phyloP scores from a whole-genome alignment of 1,140 invertebrate genomes.

The Drosophila ironensis region DNA sequence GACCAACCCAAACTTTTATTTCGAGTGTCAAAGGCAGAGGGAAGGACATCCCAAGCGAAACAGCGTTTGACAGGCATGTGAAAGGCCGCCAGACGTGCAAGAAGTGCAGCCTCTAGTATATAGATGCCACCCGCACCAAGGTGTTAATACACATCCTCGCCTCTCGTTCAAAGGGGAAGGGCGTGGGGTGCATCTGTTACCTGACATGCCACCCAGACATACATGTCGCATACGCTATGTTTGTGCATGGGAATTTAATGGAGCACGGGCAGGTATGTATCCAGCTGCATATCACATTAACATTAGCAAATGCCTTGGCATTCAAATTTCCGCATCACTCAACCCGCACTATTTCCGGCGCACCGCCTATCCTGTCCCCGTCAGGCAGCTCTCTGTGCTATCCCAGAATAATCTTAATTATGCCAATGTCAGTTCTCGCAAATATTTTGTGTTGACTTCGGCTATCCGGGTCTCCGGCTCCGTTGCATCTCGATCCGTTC shows the following conservation, averaged over 20 bases:
- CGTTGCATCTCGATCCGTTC: background rate
- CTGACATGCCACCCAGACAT: constrained; percentile 24
- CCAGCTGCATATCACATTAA: constrained; percentile 58
- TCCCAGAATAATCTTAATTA: constrained; percentile 56
- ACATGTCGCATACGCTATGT: constrained; percentile 34
- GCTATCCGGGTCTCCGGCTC: background rate
- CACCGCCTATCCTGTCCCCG: background rate
- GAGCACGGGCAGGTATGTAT: constrained; percentile 20
- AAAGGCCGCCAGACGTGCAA: constrained; percentile 47
- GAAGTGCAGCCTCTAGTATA: constrained; percentile 7
- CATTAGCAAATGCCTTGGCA: constrained; percentile 60
- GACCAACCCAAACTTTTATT: background rate
- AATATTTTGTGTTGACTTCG: constrained; percentile 50
- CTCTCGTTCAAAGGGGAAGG: background rate
- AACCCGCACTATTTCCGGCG: constrained; percentile 6
- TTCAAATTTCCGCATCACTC: constrained; percentile 64
- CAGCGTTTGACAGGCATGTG: constrained; percentile 51
- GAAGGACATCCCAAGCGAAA: constrained; percentile 9
- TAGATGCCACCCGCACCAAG: constrained; percentile 39
- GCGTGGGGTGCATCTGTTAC: constrained; percentile 43
- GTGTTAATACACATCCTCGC: constrained; percentile 56
- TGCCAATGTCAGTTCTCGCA: constrained; percentile 61
- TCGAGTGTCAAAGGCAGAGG: background rate
- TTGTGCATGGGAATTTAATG: constrained; percentile 55
- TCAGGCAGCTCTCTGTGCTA: background rate